phyloP scores from a whole-genome alignment of 1,140 invertebrate genomes.

The Drosophila virilis region DNA sequence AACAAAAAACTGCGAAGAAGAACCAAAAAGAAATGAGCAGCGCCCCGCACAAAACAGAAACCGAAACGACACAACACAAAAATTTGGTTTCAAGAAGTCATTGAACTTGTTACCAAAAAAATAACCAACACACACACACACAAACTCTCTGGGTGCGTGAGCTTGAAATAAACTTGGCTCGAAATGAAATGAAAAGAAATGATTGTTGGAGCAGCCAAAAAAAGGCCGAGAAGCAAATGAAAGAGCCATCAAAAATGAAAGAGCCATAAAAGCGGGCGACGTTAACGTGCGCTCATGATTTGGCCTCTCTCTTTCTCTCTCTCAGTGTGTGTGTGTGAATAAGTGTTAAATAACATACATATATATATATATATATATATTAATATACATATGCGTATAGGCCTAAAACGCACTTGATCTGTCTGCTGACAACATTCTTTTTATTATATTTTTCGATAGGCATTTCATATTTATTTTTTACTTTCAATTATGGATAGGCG shows the following conservation, averaged over 20 bases:
- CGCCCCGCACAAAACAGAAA: conserved; percentile 45
- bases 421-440: conserved; percentile 50
- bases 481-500: conserved; percentile 67
- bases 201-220: conserved; percentile 66
- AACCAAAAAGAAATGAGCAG: conserved; percentile 55
- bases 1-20: conserved; percentile 61
- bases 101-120: conserved; percentile 71
- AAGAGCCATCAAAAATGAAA: conserved; percentile 52
- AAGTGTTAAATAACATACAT: conserved; percentile 73
- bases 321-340: conserved; percentile 13
- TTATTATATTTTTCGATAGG: conserved; percentile 33
- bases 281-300: conserved; percentile 24
- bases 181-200: conserved; percentile 68
- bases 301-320: conserved; percentile 15
- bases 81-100: conserved; percentile 75
- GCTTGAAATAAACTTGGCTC: conserved; percentile 76
- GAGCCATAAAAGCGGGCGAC: conserved; percentile 43
- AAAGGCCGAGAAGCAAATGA: conserved; percentile 53
- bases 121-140: conserved; percentile 4
- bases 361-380: too few species aligned
- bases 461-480: conserved; percentile 59
- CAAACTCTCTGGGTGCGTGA: conserved; percentile 59
- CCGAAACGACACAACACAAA: conserved; percentile 58
- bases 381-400: conserved; percentile 8
- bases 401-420: conserved; percentile 76